These are phyloP conservation scores for Julus scanicus DNA, from an alignment of 2,888 invertebrate genomes.

Conservation along the genomic window DNA sequence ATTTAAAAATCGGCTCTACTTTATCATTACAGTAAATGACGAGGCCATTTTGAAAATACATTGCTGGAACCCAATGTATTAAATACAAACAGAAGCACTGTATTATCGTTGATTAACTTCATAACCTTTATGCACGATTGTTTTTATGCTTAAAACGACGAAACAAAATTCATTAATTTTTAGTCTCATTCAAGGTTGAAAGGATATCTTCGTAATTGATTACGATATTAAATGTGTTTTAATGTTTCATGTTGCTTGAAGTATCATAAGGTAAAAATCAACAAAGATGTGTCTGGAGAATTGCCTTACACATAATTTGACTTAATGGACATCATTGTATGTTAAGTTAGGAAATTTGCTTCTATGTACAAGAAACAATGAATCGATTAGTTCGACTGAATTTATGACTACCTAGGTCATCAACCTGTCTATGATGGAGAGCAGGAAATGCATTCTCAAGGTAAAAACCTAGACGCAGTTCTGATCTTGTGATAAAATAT, in stretches of 20 bases:
- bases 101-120: too few species aligned
- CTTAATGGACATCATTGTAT: background rate
- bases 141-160: too few species aligned
- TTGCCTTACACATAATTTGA: background rate
- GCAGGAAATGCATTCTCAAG: background rate
- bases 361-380: slow-evolving; percentile 17
- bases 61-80: too few species aligned
- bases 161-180: too few species aligned
- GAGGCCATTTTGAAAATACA: too few species aligned
- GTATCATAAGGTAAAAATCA: background rate
- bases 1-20: too few species aligned
- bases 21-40: too few species aligned
- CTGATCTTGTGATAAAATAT: slow-evolving; percentile 37
- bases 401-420: slow-evolving; percentile 36
- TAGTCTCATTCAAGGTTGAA: too few species aligned
- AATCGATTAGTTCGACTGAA: background rate
- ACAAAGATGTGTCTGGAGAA: background rate
- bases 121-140: too few species aligned
- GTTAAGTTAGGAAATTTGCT: background rate
- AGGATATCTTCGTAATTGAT: background rate
- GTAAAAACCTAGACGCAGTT: background rate
- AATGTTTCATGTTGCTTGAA: background rate
- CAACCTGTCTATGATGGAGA: slow-evolving; percentile 18
- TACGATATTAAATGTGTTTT: background rate
- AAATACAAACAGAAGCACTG: too few species aligned